A percentile compares a stretch with the other conserved stretches of the same genome.
Evolutionary conservation across 53 echinoderm and acorn worm genomes (phyloP).

Genomic region (Apostichopus leukothele): DNA sequence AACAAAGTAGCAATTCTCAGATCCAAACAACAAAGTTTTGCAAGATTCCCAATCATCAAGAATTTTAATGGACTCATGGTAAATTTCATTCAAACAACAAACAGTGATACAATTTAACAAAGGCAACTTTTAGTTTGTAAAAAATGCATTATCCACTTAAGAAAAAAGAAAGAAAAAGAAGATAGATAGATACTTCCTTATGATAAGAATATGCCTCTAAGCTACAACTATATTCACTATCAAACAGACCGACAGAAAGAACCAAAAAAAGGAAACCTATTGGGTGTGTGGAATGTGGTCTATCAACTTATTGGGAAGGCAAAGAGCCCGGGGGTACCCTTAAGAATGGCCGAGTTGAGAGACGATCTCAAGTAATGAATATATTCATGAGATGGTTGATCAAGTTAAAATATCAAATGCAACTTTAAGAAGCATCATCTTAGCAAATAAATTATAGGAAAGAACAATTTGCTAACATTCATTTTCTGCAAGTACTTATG

Average conservation of each 20-base stretch:
- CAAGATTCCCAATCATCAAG: constrained; percentile 13
- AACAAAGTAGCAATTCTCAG: neutral
- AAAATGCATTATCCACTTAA: constrained; percentile 17
- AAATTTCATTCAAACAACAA: constrained; percentile 22
- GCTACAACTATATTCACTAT: neutral
- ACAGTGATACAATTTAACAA: constrained; percentile 4
- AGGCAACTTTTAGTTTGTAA: neutral
- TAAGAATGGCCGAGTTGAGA: too few species aligned
- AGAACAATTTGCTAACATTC: too few species aligned
- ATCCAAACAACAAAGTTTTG: neutral
- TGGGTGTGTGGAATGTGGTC: constrained; percentile 14
- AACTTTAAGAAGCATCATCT: too few species aligned
- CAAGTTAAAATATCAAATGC: too few species aligned
- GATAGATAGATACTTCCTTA: too few species aligned
- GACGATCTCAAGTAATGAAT: too few species aligned
- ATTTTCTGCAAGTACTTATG: too few species aligned
- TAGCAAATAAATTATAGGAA: too few species aligned
- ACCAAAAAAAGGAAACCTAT: neutral
- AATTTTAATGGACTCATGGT: neutral
- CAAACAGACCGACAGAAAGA: neutral
- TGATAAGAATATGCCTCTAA: neutral
- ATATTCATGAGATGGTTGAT: too few species aligned
- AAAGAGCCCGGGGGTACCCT: neutral
- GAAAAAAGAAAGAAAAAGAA: too few species aligned
- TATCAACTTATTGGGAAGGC: neutral